Evolutionary conservation across 2,113 vertebrate genomes (phyloP), one percentile per base, ranked within the genome.

Genomic region (Gymnobelideus leadbeateri): DNA sequence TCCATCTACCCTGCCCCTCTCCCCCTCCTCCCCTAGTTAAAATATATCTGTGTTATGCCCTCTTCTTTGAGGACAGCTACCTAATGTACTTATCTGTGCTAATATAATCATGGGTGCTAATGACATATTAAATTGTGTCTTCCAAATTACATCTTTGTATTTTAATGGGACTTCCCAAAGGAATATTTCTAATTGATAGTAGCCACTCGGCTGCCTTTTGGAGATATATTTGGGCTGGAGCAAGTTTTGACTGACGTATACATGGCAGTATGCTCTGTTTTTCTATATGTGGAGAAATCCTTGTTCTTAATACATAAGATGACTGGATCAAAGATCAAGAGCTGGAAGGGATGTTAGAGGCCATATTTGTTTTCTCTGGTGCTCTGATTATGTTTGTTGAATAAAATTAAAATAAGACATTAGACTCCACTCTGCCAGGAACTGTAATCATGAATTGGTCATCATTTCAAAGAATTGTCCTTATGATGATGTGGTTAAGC

Each of bases 401-500:
- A 84, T 84, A 23, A 84, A 84, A 84, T 84, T 84, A 84, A 84
- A 84, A 84, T 84, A 84, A 43, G 68, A 21, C 5, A 23, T 84
- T 84, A 19, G 19, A 43, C n/a, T 84, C n/a, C 7, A 31, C 43
- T 95, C 52, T 89, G 92, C 11, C 43, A 43, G 0, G 94, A 28
- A 53, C 4, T 43, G 92, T 7, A 12, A 19, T 51, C 89, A 50
- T 25, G 28, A 95, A 51, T 55, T 92, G 49, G 3, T 95, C 25
- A 84, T 21, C 43, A 23, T 84, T 84, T 84, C 68, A 84, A 84
- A 84, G 68, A 84, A 84, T 14, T 84, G 6, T 84, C 68, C 68
- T 84, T 84, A 43, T 84, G 68, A 43, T 92, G 54, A 90, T 94
- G 24, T 84, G 37, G 50, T 84, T 84, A 95, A 93, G 47, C 49